Conservation (phyloP, 2,113 vertebrate species). For the Cyprinus carpio region DNA sequence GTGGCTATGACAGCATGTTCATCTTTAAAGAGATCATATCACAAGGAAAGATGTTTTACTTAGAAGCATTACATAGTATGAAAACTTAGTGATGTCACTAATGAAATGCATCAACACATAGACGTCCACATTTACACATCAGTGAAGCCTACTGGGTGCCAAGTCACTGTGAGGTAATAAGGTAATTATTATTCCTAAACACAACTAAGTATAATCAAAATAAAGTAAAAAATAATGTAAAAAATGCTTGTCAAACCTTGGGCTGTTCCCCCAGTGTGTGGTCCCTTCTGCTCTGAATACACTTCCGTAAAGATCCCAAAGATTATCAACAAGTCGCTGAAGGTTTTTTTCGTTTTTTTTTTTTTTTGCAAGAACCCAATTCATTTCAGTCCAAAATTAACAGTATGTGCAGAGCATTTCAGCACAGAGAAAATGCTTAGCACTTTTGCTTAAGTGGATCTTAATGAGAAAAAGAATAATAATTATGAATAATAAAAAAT, state of each 20-base stretch:
- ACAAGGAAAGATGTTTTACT: background rate
- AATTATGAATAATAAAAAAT: background rate
- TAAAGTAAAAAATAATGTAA: background rate
- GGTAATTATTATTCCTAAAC: background rate
- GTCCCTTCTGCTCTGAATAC: background rate
- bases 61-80: background rate
- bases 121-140: background rate
- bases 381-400: background rate
- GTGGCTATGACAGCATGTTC: background rate
- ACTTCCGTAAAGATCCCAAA: background rate
- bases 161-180: background rate
- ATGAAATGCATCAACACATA: background rate
- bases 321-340: background rate
- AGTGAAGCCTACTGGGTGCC: background rate
- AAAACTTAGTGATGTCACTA: background rate
- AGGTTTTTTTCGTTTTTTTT: background rate
- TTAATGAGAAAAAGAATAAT: background rate
- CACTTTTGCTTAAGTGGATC: background rate
- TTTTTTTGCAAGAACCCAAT: background rate
- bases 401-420: background rate
- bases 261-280: background rate
- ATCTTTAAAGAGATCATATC: background rate
- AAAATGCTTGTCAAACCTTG: background rate
- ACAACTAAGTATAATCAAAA: background rate
- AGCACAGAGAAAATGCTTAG: background rate